These are phyloP conservation scores for Ormyrus labotus DNA, from an alignment of 2,888 invertebrate species.

Conservation along the genomic window DNA sequence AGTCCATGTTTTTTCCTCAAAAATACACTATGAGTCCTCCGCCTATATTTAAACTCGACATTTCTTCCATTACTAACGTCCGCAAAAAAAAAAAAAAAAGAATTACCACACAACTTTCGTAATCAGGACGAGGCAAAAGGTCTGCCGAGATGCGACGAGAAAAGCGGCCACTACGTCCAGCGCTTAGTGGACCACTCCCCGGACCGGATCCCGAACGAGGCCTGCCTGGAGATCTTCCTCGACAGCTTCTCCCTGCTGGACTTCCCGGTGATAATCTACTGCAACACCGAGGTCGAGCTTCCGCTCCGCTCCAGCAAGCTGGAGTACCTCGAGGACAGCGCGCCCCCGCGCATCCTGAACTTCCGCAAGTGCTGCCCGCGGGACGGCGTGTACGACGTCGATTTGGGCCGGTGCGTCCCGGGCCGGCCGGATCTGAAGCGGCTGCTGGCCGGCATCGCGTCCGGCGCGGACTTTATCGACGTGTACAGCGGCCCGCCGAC, in stretches of 20 bases:
- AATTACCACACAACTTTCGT: too few relatives aligned
- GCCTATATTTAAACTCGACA: too few relatives aligned
- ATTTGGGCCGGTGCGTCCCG: conserved; percentile 50
- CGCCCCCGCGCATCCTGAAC: conserved; percentile 29
- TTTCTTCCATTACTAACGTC: too few relatives aligned
- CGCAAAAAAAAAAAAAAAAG: too few relatives aligned
- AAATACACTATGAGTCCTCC: background rate
- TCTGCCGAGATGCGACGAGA: conserved; percentile 55
- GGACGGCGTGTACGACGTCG: conserved; percentile 54
- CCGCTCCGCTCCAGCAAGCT: background rate
- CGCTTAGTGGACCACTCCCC: conserved; percentile 25
- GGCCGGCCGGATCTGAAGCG: background rate
- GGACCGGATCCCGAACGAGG: conserved; percentile 36
- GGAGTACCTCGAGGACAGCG: conserved; percentile 21
- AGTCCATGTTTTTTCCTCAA: background rate
- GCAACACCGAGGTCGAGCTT: conserved; percentile 24
- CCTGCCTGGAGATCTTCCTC: conserved; percentile 62
- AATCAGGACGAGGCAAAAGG: background rate
- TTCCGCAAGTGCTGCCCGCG: conserved; percentile 62
- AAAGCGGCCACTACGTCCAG: conserved; percentile 42
- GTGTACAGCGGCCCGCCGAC: conserved; percentile 53
- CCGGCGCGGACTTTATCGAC: conserved; percentile 10
- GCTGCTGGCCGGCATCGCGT: background rate
- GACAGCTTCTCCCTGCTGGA: conserved; percentile 21
- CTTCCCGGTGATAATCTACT: conserved; percentile 59